phyloP scores from a whole-genome alignment of 1,140 invertebrate species.

The Papilio glaucus region DNA sequence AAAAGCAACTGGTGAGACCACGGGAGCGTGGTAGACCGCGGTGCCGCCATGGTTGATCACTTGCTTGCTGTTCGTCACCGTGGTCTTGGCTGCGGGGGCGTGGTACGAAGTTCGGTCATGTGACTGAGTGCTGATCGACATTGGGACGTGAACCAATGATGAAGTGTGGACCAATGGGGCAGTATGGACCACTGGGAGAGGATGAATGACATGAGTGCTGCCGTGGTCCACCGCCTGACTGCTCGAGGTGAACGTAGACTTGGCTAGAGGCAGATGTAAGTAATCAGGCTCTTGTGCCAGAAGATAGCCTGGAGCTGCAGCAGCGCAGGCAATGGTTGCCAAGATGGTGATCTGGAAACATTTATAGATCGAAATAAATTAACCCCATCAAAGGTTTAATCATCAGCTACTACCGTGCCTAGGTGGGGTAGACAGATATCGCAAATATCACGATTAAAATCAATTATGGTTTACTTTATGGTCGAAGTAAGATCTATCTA shows the following conservation, averaged over 20 bases:
- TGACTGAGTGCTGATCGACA: slow-evolving; percentile 34
- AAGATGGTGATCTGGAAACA: slow-evolving; percentile 73
- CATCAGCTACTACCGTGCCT: no score
- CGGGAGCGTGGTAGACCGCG: slow-evolving; percentile 63
- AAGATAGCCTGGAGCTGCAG: slow-evolving; percentile 66
- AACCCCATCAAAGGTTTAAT: no score
- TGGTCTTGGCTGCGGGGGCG: slow-evolving; percentile 57
- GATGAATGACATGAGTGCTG: slow-evolving; percentile 54
- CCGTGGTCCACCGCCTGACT: slow-evolving; percentile 70
- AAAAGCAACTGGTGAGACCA: slow-evolving; percentile 47
- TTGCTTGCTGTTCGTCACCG: slow-evolving; percentile 67
- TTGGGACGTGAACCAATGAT: slow-evolving; percentile 35
- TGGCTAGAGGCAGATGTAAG: slow-evolving; percentile 47
- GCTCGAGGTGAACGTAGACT: slow-evolving; percentile 65
- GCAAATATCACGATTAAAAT: no score
- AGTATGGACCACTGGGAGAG: slow-evolving; percentile 59
- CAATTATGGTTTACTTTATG: no score
- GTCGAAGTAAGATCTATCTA: not conserved
- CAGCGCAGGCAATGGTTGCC: slow-evolving; percentile 60
- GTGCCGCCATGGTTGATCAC: slow-evolving; percentile 67
- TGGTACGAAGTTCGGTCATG: slow-evolving; percentile 40
- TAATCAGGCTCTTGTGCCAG: slow-evolving; percentile 35
- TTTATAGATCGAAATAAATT: not conserved
- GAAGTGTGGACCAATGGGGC: slow-evolving; percentile 36
- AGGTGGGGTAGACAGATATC: no score